Evolutionary conservation across 2,113 vertebrate genomes (phyloP).

Genomic region (Hemiscyllium ocellatum): DNA sequence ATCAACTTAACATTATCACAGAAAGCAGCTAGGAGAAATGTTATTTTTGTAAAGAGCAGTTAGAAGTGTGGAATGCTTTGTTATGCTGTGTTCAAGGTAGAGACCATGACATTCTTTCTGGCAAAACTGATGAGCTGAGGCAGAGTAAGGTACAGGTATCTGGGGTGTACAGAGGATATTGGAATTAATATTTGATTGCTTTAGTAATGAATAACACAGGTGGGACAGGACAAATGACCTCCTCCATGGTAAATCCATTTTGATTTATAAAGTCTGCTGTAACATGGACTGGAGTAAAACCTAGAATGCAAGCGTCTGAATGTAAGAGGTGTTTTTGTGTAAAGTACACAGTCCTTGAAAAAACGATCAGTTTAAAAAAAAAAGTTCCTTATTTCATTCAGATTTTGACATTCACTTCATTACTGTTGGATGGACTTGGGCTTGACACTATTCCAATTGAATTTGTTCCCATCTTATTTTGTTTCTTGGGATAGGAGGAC

Average conservation of each 20-base stretch:
- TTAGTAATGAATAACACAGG: not conserved
- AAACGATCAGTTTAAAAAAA: not conserved
- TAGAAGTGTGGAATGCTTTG: not conserved
- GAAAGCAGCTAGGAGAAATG: not conserved
- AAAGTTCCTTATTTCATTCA: not conserved
- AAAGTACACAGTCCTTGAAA: not conserved
- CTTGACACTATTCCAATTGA: not conserved
- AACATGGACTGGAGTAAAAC: not conserved
- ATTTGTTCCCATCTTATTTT: not conserved
- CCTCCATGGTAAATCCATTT: not conserved
- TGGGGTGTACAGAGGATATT: not conserved
- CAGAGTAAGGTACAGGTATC: not conserved
- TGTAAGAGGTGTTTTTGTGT: no score
- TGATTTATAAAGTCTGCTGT: not conserved
- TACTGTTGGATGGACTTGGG: not conserved
- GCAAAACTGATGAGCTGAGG: not conserved
- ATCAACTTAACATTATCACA: not conserved
- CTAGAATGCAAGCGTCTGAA: not conserved
- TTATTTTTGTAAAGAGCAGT: not conserved
- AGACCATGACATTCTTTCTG: not conserved
- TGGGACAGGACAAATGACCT: not conserved
- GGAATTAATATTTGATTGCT: not conserved
- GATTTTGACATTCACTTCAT: not conserved
- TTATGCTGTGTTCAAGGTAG: not conserved
- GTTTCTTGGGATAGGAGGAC: conserved; percentile 48